Percentiles rank a stretch among this genome's conserved stretches.
These are phyloP conservation scores for Craterocephalus amniculus DNA, from an alignment of 2,797 vertebrate species.

Conservation along the genomic window DNA sequence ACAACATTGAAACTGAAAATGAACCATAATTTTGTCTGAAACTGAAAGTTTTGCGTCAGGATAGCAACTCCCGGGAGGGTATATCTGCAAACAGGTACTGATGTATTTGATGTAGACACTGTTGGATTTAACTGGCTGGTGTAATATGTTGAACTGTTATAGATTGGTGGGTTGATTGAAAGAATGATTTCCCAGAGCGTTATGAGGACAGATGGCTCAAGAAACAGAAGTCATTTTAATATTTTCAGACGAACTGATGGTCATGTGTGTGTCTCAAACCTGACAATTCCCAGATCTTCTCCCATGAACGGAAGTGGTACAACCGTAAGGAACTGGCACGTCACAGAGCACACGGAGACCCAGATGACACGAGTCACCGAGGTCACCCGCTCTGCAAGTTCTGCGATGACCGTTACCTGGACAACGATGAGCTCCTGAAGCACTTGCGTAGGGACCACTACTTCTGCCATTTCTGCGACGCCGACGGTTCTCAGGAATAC, in stretches of 20 bases:
- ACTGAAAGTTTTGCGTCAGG: background rate
- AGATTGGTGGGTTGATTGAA: background rate
- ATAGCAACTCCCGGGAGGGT: background rate
- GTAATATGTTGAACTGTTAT: background rate
- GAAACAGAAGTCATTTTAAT: background rate
- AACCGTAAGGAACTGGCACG: constrained; percentile 95
- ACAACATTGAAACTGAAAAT: background rate
- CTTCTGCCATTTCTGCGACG: constrained; percentile 98
- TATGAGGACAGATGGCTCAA: background rate
- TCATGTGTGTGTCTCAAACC: background rate
- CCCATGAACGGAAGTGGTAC: constrained; percentile 95
- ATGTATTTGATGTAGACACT: background rate
- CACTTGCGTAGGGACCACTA: constrained; percentile 96
- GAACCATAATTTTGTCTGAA: background rate
- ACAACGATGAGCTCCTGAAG: constrained; percentile 96
- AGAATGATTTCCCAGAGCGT: background rate
- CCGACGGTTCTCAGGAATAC: constrained; percentile 97
- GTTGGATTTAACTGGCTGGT: background rate
- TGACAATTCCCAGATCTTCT: constrained; percentile 85
- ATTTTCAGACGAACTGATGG: background rate
- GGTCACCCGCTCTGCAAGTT: constrained; percentile 98
- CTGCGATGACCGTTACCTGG: constrained; percentile 95
- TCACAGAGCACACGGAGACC: constrained; percentile 94
- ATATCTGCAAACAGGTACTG: background rate
- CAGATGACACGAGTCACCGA: constrained; percentile 95